Conservation (phyloP, 2,113 vertebrate genomes). For the Heterotilapia buettikoferi region DNA sequence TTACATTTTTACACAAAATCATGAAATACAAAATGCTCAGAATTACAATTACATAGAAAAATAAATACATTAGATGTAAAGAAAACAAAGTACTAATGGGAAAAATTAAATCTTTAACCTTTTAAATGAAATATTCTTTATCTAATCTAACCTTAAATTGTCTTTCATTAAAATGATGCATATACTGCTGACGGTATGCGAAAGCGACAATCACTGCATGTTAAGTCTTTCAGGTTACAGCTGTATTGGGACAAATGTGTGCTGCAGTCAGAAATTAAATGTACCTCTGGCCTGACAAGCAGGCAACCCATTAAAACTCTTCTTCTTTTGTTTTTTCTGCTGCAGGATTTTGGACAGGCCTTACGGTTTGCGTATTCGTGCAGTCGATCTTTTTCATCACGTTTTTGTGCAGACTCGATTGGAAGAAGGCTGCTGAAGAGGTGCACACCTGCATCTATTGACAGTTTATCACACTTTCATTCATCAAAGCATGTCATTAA, state of each 20-base stretch:
- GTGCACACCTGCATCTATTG: too few species aligned
- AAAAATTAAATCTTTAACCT: neutral
- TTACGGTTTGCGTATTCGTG: too few species aligned
- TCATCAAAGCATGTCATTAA: too few species aligned
- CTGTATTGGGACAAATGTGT: too few species aligned
- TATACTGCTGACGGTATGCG: rapidly evolving
- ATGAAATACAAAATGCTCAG: neutral
- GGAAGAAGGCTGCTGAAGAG: too few species aligned
- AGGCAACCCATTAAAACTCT: too few species aligned
- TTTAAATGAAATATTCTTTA: neutral
- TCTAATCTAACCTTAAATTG: neutral
- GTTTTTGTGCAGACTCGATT: too few species aligned
- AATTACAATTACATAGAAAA: neutral
- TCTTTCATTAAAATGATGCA: neutral
- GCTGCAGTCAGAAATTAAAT: too few species aligned
- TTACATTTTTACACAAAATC: neutral
- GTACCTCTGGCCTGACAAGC: too few species aligned
- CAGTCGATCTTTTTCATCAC: too few species aligned
- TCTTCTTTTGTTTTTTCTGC: neutral
- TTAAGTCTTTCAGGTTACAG: too few species aligned
- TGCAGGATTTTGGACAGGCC: slow-evolving; percentile 84
- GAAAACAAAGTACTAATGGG: neutral
- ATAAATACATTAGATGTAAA: neutral
- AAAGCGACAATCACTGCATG: neutral
- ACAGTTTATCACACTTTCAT: too few species aligned